Percentiles rank a stretch among this genome's conserved stretches.
phyloP scores from a whole-genome alignment of 2,797 vertebrate species.

The Poecilia velifera region DNA sequence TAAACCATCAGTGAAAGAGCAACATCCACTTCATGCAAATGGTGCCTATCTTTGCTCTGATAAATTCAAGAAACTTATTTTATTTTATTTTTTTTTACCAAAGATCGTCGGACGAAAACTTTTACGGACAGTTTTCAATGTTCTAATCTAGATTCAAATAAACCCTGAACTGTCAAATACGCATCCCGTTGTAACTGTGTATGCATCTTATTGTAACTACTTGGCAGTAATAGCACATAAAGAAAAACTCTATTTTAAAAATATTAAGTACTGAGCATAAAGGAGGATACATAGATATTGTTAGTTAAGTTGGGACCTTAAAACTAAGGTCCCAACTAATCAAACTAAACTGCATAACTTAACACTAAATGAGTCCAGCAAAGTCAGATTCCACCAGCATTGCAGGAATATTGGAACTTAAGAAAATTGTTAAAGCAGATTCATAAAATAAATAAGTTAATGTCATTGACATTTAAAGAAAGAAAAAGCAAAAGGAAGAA shows the following conservation, averaged over 20 bases:
- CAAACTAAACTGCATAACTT: background rate
- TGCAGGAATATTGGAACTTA: background rate
- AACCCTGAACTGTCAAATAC: background rate
- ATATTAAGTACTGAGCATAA: background rate
- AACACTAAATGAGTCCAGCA: background rate
- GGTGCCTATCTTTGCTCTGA: background rate
- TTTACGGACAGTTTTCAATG: background rate
- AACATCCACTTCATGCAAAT: background rate
- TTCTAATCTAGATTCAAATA: background rate
- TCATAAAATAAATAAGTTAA: background rate
- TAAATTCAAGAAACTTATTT: background rate
- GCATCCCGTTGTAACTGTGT: background rate
- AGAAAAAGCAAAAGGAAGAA: background rate
- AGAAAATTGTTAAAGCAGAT: background rate
- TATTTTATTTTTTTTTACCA: background rate
- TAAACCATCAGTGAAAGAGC: background rate
- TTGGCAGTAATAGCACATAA: too few species aligned
- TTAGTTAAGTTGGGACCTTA: too few species aligned
- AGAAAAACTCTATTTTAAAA: too few species aligned
- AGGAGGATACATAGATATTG: background rate
- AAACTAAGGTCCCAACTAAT: background rate
- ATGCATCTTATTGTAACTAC: too few species aligned
- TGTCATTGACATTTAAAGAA: background rate
- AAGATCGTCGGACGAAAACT: background rate
- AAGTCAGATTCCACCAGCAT: background rate